phyloP scores from a whole-genome alignment of 1,140 invertebrate genomes.

The Drosophila punjabiensis region DNA sequence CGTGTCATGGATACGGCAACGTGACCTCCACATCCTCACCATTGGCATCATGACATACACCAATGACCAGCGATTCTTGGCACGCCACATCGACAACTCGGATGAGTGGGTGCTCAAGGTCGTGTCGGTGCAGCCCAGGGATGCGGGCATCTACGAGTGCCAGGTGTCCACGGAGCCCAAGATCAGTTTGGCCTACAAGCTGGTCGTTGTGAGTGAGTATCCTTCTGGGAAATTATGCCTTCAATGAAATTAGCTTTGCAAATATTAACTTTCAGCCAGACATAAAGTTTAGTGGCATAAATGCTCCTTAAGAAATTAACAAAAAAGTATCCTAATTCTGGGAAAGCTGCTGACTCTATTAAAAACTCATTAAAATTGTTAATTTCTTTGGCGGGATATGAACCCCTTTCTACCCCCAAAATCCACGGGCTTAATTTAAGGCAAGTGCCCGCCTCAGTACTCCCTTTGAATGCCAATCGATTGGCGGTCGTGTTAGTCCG shows the following conservation, averaged over 20 bases:
- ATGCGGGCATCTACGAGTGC: constrained; percentile 92
- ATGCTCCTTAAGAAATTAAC: background rate
- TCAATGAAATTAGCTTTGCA: background rate
- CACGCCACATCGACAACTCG: constrained; percentile 92
- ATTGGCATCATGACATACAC: constrained; percentile 92
- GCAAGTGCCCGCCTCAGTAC: constrained; percentile 6
- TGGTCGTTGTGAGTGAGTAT: constrained; percentile 93
- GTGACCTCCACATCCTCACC: constrained; percentile 91
- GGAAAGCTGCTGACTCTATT: constrained; percentile 2
- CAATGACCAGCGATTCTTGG: constrained; percentile 90
- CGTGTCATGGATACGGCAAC: constrained; percentile 92
- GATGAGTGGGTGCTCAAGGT: constrained; percentile 95
- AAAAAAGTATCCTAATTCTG: background rate
- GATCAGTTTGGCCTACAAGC: constrained; percentile 92
- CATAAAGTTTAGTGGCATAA: background rate
- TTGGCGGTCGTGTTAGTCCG: constrained; percentile 40
- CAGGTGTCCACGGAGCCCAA: constrained; percentile 95
- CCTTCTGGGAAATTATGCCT: background rate
- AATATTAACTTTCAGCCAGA: too few species aligned
- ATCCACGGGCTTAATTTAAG: constrained; percentile 8
- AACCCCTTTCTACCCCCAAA: background rate
- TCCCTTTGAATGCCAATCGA: constrained; percentile 34
- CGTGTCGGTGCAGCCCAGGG: constrained; percentile 91
- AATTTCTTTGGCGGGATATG: background rate
- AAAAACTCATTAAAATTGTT: constrained; percentile 15